A percentile compares a stretch with the other conserved stretches of the same genome.
These are phyloP conservation scores for Drosophila pallidifrons DNA, from an alignment of 1,140 invertebrate genomes.

Conservation along the genomic window DNA sequence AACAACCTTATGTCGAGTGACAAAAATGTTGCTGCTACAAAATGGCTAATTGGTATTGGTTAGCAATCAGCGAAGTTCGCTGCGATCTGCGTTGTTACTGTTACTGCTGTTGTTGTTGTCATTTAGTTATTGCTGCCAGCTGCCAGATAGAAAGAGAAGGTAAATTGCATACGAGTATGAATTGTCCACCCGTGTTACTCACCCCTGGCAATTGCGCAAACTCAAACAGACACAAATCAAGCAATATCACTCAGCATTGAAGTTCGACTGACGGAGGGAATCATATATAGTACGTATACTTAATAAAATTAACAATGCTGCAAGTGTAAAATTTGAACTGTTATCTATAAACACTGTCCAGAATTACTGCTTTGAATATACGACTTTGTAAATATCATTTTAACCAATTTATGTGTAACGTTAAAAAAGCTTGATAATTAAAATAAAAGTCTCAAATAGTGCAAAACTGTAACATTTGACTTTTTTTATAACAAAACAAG, in stretches of 20 bases:
- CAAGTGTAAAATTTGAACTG: too few species aligned
- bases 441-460: too few species aligned
- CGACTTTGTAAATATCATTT: too few species aligned
- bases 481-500: too few species aligned
- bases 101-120: conserved; percentile 22
- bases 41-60: conserved; percentile 79
- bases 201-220: conserved; percentile 24
- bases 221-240: background rate
- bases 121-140: conserved; percentile 29
- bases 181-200: conserved; percentile 19
- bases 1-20: conserved; percentile 60
- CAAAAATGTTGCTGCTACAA: conserved; percentile 81
- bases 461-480: too few species aligned
- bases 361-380: too few species aligned
- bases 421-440: too few species aligned
- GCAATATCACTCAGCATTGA: background rate
- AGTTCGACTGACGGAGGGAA: background rate
- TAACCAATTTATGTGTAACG: too few species aligned
- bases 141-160: conserved; percentile 37
- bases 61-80: conserved; percentile 67
- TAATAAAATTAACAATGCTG: too few species aligned
- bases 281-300: too few species aligned
- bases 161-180: conserved; percentile 10
- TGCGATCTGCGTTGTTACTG: conserved; percentile 37
- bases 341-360: too few species aligned